Conservation (phyloP, 1,140 invertebrate species). For the Potamilus streckersoni region DNA sequence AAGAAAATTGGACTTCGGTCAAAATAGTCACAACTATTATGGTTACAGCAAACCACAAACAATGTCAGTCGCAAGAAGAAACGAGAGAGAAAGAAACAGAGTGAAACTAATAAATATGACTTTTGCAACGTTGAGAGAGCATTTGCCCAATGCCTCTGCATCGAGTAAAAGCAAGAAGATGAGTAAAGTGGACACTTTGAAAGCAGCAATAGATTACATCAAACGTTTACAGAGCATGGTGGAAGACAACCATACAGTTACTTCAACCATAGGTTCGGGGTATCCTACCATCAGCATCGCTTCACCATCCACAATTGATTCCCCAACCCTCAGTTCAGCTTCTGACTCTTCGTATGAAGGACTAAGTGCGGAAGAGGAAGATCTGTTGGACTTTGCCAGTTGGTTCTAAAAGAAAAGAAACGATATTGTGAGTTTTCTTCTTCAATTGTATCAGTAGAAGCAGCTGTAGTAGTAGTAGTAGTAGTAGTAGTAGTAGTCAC, state of each 20-base stretch:
- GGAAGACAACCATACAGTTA: conserved; percentile 68
- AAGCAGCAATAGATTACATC: conserved; percentile 95
- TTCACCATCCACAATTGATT: conserved; percentile 12
- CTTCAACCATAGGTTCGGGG: conserved; percentile 22
- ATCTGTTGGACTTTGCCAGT: conserved; percentile 87
- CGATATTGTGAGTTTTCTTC: neutral
- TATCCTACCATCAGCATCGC: neutral
- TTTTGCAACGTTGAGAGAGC: conserved; percentile 58
- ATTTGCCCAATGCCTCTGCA: conserved; percentile 53
- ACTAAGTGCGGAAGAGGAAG: conserved; percentile 90
- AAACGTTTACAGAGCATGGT: conserved; percentile 84
- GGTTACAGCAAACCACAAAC: conserved; percentile 68
- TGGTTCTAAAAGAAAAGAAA: conserved; percentile 71
- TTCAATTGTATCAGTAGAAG: no score
- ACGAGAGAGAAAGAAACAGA: conserved; percentile 92
- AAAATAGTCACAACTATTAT: conserved; percentile 36
- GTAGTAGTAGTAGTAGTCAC: no score
- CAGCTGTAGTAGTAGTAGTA: no score
- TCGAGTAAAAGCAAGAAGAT: conserved; percentile 63
- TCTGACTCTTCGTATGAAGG: conserved; percentile 81
- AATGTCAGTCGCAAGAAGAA: conserved; percentile 88
- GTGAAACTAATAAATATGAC: conserved; percentile 90
- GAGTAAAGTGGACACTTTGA: conserved; percentile 91
- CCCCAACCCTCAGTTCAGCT: conserved; percentile 72
- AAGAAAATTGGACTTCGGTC: conserved; percentile 57